Evolutionary conservation across 2,797 vertebrate genomes (phyloP), one percentile per base, ranked within the genome.

Genomic region (Macropodus opercularis): DNA sequence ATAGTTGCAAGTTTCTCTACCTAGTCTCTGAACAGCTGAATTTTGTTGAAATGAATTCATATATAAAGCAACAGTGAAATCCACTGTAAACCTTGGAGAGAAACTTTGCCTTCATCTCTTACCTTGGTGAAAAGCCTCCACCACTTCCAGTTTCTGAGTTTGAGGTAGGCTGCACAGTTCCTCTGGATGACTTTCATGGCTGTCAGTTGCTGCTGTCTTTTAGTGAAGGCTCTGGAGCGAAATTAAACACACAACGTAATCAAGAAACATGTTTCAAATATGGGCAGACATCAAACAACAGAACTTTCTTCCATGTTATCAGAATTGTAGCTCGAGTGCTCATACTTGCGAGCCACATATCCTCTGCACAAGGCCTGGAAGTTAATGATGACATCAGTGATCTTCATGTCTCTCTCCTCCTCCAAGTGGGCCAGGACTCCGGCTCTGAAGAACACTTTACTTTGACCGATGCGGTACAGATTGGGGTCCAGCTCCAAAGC

Each of bases 121-220:
- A 97, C 97, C 95, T 99, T 99, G 31, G 96, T 99, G 90, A 99
- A 98, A 18, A 99, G 86, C 49, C 97, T 91, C 97, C 97, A 99
- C 97, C 96, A 99, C 42, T 99, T 96, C 97, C 97, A 99, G 92
- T 99, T 99, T 23, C 94, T 89, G 49, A 99, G 94, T 80, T 98
- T 98, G 67, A 99, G 85, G 83, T 99, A 99, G 17, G 97, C 97
- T 0, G 95, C 95, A 9, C 97, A 99, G 91, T 99, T 99, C 73
- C 97, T 92, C 93, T 99, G 97, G 54, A 99, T 96, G 38, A 98
- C 96, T 65, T 92, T 96, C 96, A 98, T 96, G 62, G 96, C 97
- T 0, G 94, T 98, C 69, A 98, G 84, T 73, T 99, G 97, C 87
- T 99, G 97, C 79, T 98, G 96, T 34, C 96, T 92, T 88, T 94